A percentile compares a stretch with the other conserved stretches of the same genome.
Evolutionary conservation across 2,113 vertebrate genomes (phyloP).

Genomic region (Silurus meridionalis): DNA sequence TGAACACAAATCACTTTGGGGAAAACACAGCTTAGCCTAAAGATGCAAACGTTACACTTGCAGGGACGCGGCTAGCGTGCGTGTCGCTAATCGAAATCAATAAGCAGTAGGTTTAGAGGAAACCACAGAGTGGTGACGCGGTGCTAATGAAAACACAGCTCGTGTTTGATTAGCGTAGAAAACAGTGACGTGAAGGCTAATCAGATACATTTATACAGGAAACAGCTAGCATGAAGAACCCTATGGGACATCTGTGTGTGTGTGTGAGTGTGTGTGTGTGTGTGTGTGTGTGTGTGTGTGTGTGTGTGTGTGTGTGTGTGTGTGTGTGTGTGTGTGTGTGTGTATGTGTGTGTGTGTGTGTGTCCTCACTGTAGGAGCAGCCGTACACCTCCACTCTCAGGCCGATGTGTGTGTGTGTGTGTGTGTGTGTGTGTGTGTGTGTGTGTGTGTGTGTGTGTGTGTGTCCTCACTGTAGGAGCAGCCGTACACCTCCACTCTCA

Average conservation of each 20-base stretch:
- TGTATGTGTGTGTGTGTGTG: no score
- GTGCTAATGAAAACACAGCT: background rate
- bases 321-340: background rate
- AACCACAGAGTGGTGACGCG: background rate
- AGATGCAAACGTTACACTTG: background rate
- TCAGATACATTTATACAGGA: no score
- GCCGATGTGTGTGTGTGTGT: slow-evolving; percentile 64
- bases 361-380: slow-evolving; percentile 61
- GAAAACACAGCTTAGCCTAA: background rate
- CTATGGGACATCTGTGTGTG: background rate
- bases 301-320: background rate
- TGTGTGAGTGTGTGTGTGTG: background rate
- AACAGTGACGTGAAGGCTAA: background rate
- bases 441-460: no score
- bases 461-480: slow-evolving; percentile 61
- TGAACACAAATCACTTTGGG: background rate
- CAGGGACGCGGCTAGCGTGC: background rate
- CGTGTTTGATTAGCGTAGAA: background rate
- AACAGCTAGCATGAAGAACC: no score
- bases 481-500: slow-evolving; percentile 81
- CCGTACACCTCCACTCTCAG: slow-evolving; percentile 82
- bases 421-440: no score
- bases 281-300: background rate
- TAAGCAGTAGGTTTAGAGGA: background rate
- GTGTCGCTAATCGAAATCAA: background rate